Evolutionary conservation across 2,888 invertebrate species (phyloP).

Genomic region (Gortyna flavago): DNA sequence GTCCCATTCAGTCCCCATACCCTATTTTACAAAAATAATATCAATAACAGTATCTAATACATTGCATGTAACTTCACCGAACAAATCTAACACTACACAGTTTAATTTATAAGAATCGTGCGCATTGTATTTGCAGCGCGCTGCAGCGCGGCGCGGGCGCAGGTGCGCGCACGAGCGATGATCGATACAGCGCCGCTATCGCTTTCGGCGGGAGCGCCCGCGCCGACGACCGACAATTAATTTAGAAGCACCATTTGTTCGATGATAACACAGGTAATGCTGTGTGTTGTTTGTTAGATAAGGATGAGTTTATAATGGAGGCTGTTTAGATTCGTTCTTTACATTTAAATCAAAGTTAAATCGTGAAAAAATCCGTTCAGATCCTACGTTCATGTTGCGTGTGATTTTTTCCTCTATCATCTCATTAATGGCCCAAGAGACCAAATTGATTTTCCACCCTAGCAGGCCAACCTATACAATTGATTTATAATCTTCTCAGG

Average conservation of each 20-base stretch:
- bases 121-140: slow-evolving; percentile 49
- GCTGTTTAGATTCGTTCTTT: not conserved
- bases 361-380: too few relatives aligned
- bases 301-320: slow-evolving; percentile 37
- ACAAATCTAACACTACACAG: slow-evolving; percentile 60
- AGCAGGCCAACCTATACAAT: not conserved
- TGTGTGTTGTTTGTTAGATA: slow-evolving; percentile 61
- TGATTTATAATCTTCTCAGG: not conserved
- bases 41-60: slow-evolving; percentile 53
- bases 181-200: slow-evolving; percentile 67
- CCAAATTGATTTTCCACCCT: not conserved
- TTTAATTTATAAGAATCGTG: slow-evolving; percentile 68
- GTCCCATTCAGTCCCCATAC: not conserved
- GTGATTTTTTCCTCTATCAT: not conserved
- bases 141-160: slow-evolving; percentile 49
- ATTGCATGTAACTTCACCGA: slow-evolving; percentile 47
- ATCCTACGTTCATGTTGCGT: not conserved
- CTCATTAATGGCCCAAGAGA: not conserved
- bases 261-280: slow-evolving; percentile 65
- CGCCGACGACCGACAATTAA: slow-evolving; percentile 66
- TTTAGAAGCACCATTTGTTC: slow-evolving; percentile 69
- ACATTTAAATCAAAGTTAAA: not conserved
- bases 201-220: slow-evolving; percentile 60
- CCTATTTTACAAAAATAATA: slow-evolving; percentile 28
- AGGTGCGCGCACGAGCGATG: slow-evolving; percentile 66